Evolutionary conservation across 1,140 invertebrate genomes (phyloP).

Genomic region (Sinonovacula constricta): DNA sequence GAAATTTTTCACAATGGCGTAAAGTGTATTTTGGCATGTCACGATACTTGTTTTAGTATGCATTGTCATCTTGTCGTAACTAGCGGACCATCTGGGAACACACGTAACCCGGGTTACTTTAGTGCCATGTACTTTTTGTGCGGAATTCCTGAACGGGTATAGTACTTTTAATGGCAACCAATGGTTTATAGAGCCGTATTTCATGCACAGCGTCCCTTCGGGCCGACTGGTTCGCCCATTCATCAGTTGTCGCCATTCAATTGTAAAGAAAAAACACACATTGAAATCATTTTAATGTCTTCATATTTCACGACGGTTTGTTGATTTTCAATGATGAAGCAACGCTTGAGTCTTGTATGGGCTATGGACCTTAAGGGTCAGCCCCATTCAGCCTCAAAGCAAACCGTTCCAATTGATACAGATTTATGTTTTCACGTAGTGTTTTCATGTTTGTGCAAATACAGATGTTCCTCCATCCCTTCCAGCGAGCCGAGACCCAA

Average conservation of each 20-base stretch:
- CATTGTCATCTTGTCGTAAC: too few species aligned
- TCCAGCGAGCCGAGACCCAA: constrained; percentile 4
- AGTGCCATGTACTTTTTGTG: background rate
- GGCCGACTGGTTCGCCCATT: background rate
- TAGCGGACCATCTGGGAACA: too few species aligned
- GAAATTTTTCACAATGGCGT: too few species aligned
- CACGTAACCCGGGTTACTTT: too few species aligned
- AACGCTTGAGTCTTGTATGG: background rate
- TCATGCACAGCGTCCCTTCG: background rate
- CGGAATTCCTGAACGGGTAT: background rate
- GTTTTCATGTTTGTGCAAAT: constrained; percentile 31
- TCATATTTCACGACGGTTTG: background rate
- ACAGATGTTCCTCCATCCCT: constrained; percentile 6
- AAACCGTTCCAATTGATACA: constrained; percentile 7
- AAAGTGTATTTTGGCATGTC: too few species aligned
- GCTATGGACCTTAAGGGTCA: background rate
- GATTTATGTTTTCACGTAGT: constrained; percentile 37
- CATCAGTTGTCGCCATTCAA: background rate
- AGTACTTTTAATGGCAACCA: background rate
- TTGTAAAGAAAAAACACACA: background rate
- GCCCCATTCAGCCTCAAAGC: constrained; percentile 26
- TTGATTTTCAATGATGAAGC: background rate
- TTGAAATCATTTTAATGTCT: background rate
- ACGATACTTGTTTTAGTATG: too few species aligned
- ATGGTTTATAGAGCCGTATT: background rate